Evolutionary conservation across 2,113 vertebrate species (phyloP), one percentile per base, ranked within the genome.

Genomic region (Caloenas nicobarica): DNA sequence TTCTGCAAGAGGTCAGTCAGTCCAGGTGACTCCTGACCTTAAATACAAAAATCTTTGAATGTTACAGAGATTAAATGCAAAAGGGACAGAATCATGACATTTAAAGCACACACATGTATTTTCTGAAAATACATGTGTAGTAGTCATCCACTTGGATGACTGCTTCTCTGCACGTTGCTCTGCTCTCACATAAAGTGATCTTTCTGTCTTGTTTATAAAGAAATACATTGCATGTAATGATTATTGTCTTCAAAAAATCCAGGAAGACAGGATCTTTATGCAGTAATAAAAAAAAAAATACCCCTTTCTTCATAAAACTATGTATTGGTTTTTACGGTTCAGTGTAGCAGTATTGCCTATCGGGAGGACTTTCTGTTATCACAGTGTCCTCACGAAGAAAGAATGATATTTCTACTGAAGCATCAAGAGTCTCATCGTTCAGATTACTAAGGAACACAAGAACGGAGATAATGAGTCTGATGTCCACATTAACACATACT

Each of bases 271-370:
- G 57, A 53, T 80, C n/a, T 40, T 57, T 29, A 61, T 24, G 26
- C 36, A 86, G 58, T 11, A 94, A 79, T 92, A 93, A 85, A 81
- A 81, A 80, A 81, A 81, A 38, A 56, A 50, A 53, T 94, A 33
- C 5, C 81, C 36, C 95, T 94, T 96, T 77, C 69, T 85, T 48
- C 53, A 40, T 26, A 87, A 84, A 92, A 36, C 7, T 44, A 23
- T n/a, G 14, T 40, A 50, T 60, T 28, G 24, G 36, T 9, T 89
- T 90, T 76, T 36, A 82, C 0, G 0, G 22, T 80, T 91, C 61
- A 31, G 13, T 11, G 50, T 36, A 64, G 31, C n/a, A 61, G 17
- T 13, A 34, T 11, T 76, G 25, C n/a, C 44, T 66, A 34, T 48
- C 7, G 9, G 68, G 69, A 73, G 31, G 22, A 44, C 24, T 66